phyloP scores from a whole-genome alignment of 2,888 invertebrate species.

The Conops quadrifasciatus region DNA sequence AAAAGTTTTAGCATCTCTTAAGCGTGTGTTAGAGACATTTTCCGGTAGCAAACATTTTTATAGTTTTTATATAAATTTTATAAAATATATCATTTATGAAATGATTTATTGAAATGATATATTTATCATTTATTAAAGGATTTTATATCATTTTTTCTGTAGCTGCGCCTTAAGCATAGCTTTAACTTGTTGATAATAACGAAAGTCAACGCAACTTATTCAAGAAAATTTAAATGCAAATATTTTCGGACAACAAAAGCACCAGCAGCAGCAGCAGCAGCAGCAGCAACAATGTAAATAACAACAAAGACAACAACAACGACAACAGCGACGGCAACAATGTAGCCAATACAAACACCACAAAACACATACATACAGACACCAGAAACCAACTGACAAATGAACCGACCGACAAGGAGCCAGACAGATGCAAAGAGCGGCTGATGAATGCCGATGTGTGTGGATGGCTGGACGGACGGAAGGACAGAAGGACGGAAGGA shows the following conservation, averaged over 20 bases:
- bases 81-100: too few species aligned
- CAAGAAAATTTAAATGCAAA: constrained; percentile 22
- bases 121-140: too few species aligned
- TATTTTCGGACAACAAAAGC: constrained; percentile 6
- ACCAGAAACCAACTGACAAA: neutral
- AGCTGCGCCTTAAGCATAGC: neutral
- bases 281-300: neutral
- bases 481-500: constrained; percentile 2
- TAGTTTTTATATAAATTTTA: too few species aligned
- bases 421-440: neutral
- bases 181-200: neutral
- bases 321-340: neutral
- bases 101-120: too few species aligned
- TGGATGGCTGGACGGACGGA: constrained; percentile 13
- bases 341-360: neutral
- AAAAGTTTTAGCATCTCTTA: too few species aligned
- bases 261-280: neutral
- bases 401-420: neutral
- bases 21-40: too few species aligned
- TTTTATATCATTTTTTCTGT: neutral
- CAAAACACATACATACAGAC: too few species aligned
- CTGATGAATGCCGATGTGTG: neutral
- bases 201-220: constrained; percentile 4
- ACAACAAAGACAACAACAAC: constrained; percentile 4
- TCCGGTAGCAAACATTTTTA: too few species aligned